These are phyloP conservation scores for Zaprionus lachaisei DNA, from an alignment of 1,140 invertebrate genomes.

Conservation along the genomic window DNA sequence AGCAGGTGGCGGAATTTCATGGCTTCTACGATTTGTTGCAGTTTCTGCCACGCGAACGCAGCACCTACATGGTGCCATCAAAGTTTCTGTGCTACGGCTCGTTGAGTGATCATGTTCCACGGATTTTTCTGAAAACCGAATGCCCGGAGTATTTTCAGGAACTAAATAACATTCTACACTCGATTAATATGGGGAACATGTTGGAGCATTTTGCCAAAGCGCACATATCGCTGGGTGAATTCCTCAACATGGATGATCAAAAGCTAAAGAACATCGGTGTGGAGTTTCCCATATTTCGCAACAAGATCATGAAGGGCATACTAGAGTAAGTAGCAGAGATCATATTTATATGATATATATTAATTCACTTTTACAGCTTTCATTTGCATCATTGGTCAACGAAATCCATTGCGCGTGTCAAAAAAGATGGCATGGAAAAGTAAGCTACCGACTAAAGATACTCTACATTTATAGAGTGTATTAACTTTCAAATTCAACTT, in stretches of 20 bases:
- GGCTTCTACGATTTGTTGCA: slow-evolving; percentile 83
- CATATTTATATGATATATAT: background rate
- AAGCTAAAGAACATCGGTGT: slow-evolving; percentile 80
- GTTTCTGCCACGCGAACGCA: slow-evolving; percentile 76
- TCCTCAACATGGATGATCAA: slow-evolving; percentile 83
- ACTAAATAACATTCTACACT: slow-evolving; percentile 78
- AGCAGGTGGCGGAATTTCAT: slow-evolving; percentile 84
- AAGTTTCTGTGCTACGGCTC: slow-evolving; percentile 62
- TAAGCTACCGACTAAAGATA: slow-evolving; percentile 20
- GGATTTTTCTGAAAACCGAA: slow-evolving; percentile 76
- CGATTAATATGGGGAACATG: slow-evolving; percentile 75
- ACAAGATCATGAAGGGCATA: slow-evolving; percentile 84
- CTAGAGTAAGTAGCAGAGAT: slow-evolving; percentile 71
- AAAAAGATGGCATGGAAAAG: slow-evolving; percentile 66
- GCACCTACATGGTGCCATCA: slow-evolving; percentile 57
- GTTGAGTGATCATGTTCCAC: slow-evolving; percentile 74
- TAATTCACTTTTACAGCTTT: slow-evolving; percentile 51
- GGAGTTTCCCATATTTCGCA: slow-evolving; percentile 82
- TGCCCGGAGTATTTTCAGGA: slow-evolving; percentile 85
- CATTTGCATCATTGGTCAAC: slow-evolving; percentile 79
- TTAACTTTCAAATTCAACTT: background rate
- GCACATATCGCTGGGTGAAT: slow-evolving; percentile 79
- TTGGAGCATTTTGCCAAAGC: slow-evolving; percentile 81
- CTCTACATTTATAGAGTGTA: background rate
- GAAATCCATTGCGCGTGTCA: slow-evolving; percentile 68